phyloP scores from a whole-genome alignment of 2,113 vertebrate genomes.

The Herpailurus yagouaroundi region DNA sequence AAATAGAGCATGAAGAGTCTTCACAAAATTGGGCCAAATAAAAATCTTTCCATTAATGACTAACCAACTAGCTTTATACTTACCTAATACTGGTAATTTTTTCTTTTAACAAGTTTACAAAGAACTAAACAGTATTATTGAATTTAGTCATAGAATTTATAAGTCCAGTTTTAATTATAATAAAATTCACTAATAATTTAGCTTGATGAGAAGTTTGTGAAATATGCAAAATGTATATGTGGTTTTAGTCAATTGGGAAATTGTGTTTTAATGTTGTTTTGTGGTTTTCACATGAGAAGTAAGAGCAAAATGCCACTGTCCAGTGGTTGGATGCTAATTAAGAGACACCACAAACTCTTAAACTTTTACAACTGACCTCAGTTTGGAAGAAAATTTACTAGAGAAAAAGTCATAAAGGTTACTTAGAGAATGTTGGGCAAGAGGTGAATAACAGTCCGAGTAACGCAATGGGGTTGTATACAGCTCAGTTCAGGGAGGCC shows the following conservation, averaged over 20 bases:
- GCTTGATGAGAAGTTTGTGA: conserved; percentile 11
- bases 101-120: neutral
- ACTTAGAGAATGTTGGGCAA: neutral
- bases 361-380: neutral
- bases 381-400: neutral
- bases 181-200: neutral
- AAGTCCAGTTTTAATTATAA: neutral
- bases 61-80: neutral
- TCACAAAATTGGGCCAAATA: neutral
- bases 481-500: neutral
- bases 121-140: neutral
- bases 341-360: neutral
- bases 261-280: neutral
- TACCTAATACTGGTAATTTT: neutral
- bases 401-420: neutral
- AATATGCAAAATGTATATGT: neutral
- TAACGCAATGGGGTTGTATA: neutral
- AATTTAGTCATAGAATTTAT: neutral
- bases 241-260: neutral
- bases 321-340: neutral
- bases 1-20: conserved; percentile 46
- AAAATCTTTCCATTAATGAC: neutral
- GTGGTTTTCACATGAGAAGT: neutral
- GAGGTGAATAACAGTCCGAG: neutral
- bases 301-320: neutral